Percentiles rank a stretch among this genome's conserved stretches.
phyloP scores from a whole-genome alignment of 2,888 invertebrate genomes.

The Bimastos eiseni region DNA sequence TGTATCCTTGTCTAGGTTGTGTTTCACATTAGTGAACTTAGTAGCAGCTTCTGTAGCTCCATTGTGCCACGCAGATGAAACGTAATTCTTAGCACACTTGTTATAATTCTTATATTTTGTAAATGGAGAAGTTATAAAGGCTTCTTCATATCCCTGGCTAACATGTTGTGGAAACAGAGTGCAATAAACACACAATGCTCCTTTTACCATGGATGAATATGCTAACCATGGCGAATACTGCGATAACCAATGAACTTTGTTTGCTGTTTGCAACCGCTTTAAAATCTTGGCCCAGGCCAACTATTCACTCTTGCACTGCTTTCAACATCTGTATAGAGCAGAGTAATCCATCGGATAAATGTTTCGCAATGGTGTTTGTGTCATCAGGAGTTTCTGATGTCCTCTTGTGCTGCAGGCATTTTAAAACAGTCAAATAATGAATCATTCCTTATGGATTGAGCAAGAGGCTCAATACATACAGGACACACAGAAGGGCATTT shows the following conservation, averaged over 20 bases:
- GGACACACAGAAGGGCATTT: no score
- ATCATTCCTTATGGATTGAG: no score
- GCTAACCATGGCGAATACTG: neutral
- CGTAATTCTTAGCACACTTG: neutral
- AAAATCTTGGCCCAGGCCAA: neutral
- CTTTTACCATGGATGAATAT: neutral
- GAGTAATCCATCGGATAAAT: no score
- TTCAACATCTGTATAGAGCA: no score
- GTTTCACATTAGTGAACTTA: neutral
- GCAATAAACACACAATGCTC: neutral
- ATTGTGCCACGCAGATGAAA: neutral
- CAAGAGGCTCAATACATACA: no score
- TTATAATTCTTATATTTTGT: conserved; percentile 7
- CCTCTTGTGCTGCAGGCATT: no score
- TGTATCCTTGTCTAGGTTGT: neutral
- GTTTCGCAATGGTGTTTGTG: no score
- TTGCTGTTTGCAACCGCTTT: neutral
- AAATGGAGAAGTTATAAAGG: neutral
- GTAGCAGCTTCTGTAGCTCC: neutral
- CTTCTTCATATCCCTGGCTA: neutral
- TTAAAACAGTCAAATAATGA: no score
- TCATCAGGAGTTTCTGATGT: no score
- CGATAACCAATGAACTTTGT: neutral
- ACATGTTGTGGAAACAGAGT: neutral
- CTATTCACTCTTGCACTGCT: no score